Conservation (phyloP, 2,113 vertebrate species). For the Saimiri boliviensis region DNA sequence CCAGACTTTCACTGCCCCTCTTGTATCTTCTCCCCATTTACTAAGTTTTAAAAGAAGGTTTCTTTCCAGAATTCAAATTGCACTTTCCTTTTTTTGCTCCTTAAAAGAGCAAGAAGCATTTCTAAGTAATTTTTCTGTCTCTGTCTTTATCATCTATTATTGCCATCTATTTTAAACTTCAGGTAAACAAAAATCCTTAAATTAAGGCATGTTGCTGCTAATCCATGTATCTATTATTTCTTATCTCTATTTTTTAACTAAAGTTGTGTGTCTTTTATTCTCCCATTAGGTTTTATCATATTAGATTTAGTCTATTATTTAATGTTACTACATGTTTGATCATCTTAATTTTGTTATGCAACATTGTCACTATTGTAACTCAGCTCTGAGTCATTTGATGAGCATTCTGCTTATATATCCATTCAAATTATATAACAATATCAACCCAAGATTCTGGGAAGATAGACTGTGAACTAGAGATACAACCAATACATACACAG, state of each 20-base stretch:
- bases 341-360: neutral
- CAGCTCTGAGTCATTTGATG: neutral
- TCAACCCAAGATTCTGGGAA: neutral
- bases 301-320: neutral
- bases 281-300: neutral
- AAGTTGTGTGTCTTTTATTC: neutral
- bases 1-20: neutral
- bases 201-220: neutral
- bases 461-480: neutral
- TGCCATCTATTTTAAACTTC: neutral
- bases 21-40: neutral
- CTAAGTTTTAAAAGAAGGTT: neutral
- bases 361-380: neutral
- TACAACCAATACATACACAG: neutral
- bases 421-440: neutral
- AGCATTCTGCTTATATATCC: neutral
- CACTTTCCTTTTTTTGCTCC: neutral
- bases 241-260: neutral
- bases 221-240: neutral
- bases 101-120: neutral
- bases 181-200: neutral
- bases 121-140: neutral
- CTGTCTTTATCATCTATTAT: neutral
- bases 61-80: neutral
- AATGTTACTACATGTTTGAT: neutral